Conservation (phyloP, 2,888 invertebrate genomes). For the Ennomos erosarius region DNA sequence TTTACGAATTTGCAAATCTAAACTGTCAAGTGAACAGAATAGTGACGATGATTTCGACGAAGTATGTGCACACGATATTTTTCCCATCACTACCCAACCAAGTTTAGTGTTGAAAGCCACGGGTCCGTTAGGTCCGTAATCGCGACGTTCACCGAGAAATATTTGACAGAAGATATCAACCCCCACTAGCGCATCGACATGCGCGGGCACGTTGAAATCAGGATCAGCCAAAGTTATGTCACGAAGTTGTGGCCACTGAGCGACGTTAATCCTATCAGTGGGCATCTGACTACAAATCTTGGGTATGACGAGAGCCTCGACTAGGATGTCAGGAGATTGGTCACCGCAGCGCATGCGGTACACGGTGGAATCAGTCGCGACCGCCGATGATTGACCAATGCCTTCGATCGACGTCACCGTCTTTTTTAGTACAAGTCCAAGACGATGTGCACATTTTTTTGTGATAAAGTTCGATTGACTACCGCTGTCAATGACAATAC, state of each 20-base stretch:
- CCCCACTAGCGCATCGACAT: conserved; percentile 7
- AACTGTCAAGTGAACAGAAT: too few relatives aligned
- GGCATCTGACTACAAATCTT: conserved; percentile 5
- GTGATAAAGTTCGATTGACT: too few relatives aligned
- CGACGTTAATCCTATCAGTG: too few relatives aligned
- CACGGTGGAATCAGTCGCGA: neutral
- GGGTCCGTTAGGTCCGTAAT: conserved; percentile 7
- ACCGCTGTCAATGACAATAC: too few relatives aligned
- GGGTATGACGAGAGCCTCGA: conserved; percentile 3
- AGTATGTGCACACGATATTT: neutral
- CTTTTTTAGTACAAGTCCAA: too few relatives aligned
- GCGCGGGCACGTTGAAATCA: neutral
- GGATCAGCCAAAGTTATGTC: too few relatives aligned
- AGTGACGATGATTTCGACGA: too few relatives aligned
- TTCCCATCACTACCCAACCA: conserved; percentile 11
- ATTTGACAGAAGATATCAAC: conserved; percentile 9
- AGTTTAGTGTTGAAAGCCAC: conserved; percentile 7
- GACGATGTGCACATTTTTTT: too few relatives aligned
- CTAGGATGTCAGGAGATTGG: neutral
- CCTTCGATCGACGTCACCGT: too few relatives aligned
- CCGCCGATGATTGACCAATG: too few relatives aligned
- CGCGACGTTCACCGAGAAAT: conserved; percentile 8
- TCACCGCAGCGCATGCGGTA: neutral
- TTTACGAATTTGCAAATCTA: neutral
- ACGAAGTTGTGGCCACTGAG: too few relatives aligned